These are phyloP conservation scores for Eueides isabella DNA, from an alignment of 1,140 invertebrate species.

Conservation along the genomic window DNA sequence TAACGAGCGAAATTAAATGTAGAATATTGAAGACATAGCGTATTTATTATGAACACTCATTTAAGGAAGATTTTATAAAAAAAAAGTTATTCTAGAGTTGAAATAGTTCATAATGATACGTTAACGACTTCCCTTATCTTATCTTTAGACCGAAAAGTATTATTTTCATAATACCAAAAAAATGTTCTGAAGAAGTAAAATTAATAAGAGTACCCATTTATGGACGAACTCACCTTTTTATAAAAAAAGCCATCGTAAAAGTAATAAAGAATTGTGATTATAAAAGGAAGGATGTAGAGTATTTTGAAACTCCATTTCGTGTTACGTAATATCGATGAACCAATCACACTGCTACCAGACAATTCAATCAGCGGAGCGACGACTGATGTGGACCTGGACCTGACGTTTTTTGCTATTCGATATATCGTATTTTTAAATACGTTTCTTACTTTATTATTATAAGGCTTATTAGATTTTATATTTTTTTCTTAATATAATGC, in stretches of 20 bases:
- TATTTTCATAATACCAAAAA: not conserved
- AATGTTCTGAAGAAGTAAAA: not conserved
- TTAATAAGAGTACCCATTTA: not conserved
- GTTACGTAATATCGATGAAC: conserved; percentile 20
- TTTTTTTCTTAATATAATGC: no score
- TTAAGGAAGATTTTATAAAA: not conserved
- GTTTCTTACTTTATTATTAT: not conserved
- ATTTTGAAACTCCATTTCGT: conserved; percentile 22
- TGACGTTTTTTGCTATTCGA: conserved; percentile 19
- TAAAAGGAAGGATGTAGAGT: conserved; percentile 11
- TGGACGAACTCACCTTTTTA: not conserved
- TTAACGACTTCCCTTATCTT: no score
- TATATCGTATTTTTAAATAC: conserved; percentile 19
- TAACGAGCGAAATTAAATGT: conserved; percentile 7
- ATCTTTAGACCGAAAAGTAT: not conserved
- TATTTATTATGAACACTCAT: not conserved
- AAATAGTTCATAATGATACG: no score
- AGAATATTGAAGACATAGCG: conserved; percentile 4
- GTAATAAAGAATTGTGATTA: conserved; percentile 4
- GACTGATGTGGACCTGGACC: conserved; percentile 19
- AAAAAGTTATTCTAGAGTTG: not conserved
- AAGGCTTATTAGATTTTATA: not conserved
- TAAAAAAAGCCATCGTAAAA: not conserved
- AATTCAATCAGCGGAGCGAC: conserved; percentile 27
- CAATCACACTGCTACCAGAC: conserved; percentile 21